Base-by-base conservation (phyloP, 1,140 invertebrate genomes). In the Pseudomyrmex sp. region DNA sequence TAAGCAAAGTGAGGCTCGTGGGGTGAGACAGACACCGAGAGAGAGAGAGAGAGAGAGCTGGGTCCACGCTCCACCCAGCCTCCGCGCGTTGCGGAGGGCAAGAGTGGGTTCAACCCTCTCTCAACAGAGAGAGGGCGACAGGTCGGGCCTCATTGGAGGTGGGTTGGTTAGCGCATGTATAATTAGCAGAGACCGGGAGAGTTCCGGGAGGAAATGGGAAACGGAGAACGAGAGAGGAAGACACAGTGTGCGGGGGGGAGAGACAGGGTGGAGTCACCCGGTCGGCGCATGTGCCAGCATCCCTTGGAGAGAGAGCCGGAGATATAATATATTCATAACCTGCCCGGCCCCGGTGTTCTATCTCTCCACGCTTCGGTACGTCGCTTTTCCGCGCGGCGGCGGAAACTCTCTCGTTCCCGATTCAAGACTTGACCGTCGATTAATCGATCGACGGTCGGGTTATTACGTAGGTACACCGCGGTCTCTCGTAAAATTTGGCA, bases 321-420 rank as follows among this genome's bases (percentile, higher is more conserved):
- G 88, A 87, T 91, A 89, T 92, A 92, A 92, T 92, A 89, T 91
- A 92, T 92, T 92, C 92, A 92, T 92, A 92, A 92, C 92, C 91
- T 88, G 87, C 88, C 91, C 72, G 87, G 77, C 83, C 35, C 35
- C 87, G 72, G 77, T 85, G 73, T 83, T 77, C 66, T 85, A 70
- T 50, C 63, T 82, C 68, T 82, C 68, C 35, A 44, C 68, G 65
- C 66, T 77, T 75, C 75, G 66, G 76, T 61, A 48, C 52, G 59
- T 73, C 68, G 72, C 76, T 84, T 74, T 69, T 85, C 83, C 84
- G 79, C 87, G 58, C 82, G 83, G 76, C 83, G 73, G 35, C 35
- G 5, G 35, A 88, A 84, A 73, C 86, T 86, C 26, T 26, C 26
- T 26, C 76, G 83, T 85, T 89, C 83, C 68, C 54, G 63, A 87